Percentiles rank a stretch among this genome's conserved stretches.
Conservation (phyloP, 2,888 invertebrate species). For the Lobophora halterata region DNA sequence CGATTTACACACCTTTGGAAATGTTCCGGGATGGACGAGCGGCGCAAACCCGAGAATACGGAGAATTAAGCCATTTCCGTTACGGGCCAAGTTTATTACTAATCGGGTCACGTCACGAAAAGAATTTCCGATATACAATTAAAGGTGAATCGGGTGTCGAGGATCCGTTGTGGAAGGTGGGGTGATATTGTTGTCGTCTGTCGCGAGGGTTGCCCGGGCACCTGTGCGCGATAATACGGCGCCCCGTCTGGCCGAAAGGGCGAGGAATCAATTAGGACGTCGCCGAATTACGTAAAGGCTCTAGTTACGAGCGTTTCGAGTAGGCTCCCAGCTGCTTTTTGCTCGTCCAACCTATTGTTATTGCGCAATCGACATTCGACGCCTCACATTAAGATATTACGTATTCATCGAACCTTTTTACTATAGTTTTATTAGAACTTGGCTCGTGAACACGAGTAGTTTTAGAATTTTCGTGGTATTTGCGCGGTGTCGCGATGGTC, state of each 20-base stretch:
- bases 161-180: slow-evolving; percentile 57
- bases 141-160: slow-evolving; percentile 63
- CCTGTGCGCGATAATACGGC: slow-evolving; percentile 77
- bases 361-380: slow-evolving; percentile 72
- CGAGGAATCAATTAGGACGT: slow-evolving; percentile 79
- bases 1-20: slow-evolving; percentile 66
- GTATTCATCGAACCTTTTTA: slow-evolving; percentile 64
- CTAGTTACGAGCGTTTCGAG: slow-evolving; percentile 75
- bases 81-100: slow-evolving; percentile 62
- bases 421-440: slow-evolving; percentile 50
- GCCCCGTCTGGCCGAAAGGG: slow-evolving; percentile 75
- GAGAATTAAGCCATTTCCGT: slow-evolving; percentile 71
- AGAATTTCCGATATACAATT: slow-evolving; percentile 73
- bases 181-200: slow-evolving; percentile 58
- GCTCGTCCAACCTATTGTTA: slow-evolving; percentile 75
- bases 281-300: slow-evolving; percentile 76
- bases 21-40: slow-evolving; percentile 46
- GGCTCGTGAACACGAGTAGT: too few relatives aligned
- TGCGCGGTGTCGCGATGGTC: too few relatives aligned
- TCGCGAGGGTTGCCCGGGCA: slow-evolving; percentile 63
- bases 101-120: slow-evolving; percentile 68
- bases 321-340: slow-evolving; percentile 75
- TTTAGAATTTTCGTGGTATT: too few relatives aligned
- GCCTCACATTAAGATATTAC: slow-evolving; percentile 72
- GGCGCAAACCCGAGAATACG: slow-evolving; percentile 29